Base-by-base conservation (phyloP, 2,888 invertebrate species). In the Lithophane ornitopus region DNA sequence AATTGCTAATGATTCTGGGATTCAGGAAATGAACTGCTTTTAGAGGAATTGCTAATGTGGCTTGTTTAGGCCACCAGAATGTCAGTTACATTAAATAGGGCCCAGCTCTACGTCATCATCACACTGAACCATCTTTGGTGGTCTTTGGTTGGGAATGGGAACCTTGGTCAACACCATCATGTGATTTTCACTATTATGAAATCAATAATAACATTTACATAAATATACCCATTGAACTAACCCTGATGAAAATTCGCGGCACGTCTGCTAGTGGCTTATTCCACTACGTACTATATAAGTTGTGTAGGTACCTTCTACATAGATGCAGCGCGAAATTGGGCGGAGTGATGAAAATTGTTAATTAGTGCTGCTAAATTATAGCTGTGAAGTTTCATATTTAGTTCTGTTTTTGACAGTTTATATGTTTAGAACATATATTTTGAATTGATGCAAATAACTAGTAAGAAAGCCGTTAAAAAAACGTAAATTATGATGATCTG, bases 331-430 rank as follows among this genome's bases (percentile, higher is more conserved):
- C 39, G 70, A 74, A 84, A 83, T 83, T 81, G 71, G 69, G 70
- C 34, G 58, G 61, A 74, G 69, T 74, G 84, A 84, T 81, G 82
- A 74, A 83, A 83, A 83, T 84, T 81, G 78, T 74, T 84, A 83
- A 83, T 81, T 77, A 76, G 34, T 39, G 58, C 49, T 22, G 62
- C 62, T 74, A 72, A 77, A n/a, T n/a, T 77, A 54, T 71, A n/a
- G 52, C 46, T 52, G 68, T n/a, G 7, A 44, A 34, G 52, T 76
- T 70, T 61, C 54, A 41, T 72, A 28, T 69, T 58, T 44, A 56
- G 28, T 16, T n/a, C 34, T 59, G 46, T 49, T 26, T 41, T 46
- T 26, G 49, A 54, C 9, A 9, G 28, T n/a, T 44, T 16, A n/a
- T 22, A 16, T 28, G 9, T 39, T 9, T 12, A 9, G 7, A 49